Base-by-base conservation (phyloP, 1,140 invertebrate genomes). In the Pararge aegeria region DNA sequence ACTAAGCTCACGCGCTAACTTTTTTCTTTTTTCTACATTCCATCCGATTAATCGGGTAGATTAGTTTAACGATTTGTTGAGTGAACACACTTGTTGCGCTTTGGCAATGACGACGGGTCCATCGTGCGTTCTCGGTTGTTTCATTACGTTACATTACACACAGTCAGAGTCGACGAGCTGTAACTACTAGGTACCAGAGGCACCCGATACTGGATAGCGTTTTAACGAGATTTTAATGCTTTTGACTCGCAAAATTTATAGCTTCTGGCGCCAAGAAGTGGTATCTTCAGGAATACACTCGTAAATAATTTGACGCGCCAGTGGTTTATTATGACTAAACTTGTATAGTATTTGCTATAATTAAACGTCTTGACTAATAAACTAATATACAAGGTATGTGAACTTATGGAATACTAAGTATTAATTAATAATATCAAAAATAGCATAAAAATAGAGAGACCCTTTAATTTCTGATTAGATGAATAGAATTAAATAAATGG, bases 211-310 rank as follows among this genome's bases (percentile, higher is more conserved):
- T 70, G 70, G 66, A 71, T 73, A 75, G 62, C 53, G 60, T 75
- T 83, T 78, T 85, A 81, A 85, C 77, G 78, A 80, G 78, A 77
- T 85, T 81, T 85, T 85, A 85, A 85, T 83, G 80, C 73, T 77
- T n/a, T 70, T 73, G 64, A 65, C 71, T 67, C 66, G 76, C 65
- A 72, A 76, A 79, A 83, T 83, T 81, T 80, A 85, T 83, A 72
- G 66, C 73, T 55, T 37, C 55, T 75, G 78, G 75, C 77, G 77
- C 80, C 79, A 74, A 64, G 64, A 58, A 70, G 64, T 67, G 66
- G 54, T 70, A 69, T 74, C 67, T 73, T 61, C 40, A 46, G 57
- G 49, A 55, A 71, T 68, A 75, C 69, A 69, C 56, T 62, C 59
- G 75, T 73, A 78, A 68, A 75, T 73, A 72, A 80, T 75, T 71